Evolutionary conservation across 2,797 vertebrate species (phyloP).

Genomic region (Acanthopagrus latus): DNA sequence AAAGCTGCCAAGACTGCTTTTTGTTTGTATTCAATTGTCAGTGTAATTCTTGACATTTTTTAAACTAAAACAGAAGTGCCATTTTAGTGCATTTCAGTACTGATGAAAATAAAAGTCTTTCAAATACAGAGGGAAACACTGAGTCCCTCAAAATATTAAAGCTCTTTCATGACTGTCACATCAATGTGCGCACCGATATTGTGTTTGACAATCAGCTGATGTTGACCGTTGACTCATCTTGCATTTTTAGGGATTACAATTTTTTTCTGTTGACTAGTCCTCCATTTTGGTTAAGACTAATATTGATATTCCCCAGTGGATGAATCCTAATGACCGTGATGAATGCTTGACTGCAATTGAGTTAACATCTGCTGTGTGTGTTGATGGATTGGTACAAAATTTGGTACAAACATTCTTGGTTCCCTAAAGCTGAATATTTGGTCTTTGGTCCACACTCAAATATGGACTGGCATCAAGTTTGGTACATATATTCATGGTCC

Average conservation of each 20-base stretch:
- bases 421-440: background rate
- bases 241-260: background rate
- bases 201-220: background rate
- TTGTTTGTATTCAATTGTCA: background rate
- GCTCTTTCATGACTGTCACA: background rate
- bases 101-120: background rate
- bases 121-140: too few relatives aligned
- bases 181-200: background rate
- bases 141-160: background rate
- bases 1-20: slow-evolving; percentile 2
- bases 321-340: background rate
- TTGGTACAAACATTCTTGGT: background rate
- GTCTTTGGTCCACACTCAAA: too few relatives aligned
- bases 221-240: background rate
- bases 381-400: background rate
- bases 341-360: background rate
- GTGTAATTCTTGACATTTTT: background rate
- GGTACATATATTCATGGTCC: too few relatives aligned
- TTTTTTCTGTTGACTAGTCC: background rate
- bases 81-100: background rate
- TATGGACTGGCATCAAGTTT: too few relatives aligned
- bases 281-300: background rate
- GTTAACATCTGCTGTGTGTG: background rate
- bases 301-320: background rate
- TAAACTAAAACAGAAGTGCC: background rate